A percentile compares a stretch with the other conserved stretches of the same genome.
Conservation (phyloP, 2,888 invertebrate species). For the Dastarcus helophoroides region DNA sequence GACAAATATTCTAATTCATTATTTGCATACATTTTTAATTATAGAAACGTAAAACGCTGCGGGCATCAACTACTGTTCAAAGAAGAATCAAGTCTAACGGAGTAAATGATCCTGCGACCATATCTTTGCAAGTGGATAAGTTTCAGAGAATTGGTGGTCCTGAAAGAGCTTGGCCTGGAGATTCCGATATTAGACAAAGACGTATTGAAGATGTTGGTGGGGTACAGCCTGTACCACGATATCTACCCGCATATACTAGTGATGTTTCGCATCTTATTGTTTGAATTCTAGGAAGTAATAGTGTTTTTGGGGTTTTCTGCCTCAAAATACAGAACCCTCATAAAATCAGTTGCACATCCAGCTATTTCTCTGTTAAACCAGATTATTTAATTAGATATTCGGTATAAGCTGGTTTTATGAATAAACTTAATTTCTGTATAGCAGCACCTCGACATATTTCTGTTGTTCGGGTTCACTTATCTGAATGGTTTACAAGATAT, state of each 20-base stretch:
- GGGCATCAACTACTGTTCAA: constrained; percentile 70
- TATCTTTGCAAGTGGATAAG: constrained; percentile 68
- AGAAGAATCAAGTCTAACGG: constrained; percentile 70
- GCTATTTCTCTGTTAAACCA: no score
- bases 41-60: constrained; percentile 79
- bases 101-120: constrained; percentile 66
- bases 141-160: constrained; percentile 38
- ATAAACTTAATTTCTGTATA: no score
- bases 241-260: constrained; percentile 64
- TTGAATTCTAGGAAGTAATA: no score
- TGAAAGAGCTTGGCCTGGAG: constrained; percentile 56
- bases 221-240: constrained; percentile 54
- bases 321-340: no score
- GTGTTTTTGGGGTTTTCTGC: no score
- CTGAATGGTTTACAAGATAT: no score
- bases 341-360: no score
- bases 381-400: no score
- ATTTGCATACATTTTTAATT: constrained; percentile 4
- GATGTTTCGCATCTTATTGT: constrained; percentile 74
- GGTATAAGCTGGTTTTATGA: no score
- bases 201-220: constrained; percentile 45
- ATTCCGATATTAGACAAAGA: constrained; percentile 50
- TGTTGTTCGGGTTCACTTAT: no score
- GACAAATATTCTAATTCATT: constrained; percentile 2
- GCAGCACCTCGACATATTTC: no score